These are phyloP conservation scores for Thalassoma bifasciatum DNA, from an alignment of 2,113 vertebrate genomes.

Conservation along the genomic window DNA sequence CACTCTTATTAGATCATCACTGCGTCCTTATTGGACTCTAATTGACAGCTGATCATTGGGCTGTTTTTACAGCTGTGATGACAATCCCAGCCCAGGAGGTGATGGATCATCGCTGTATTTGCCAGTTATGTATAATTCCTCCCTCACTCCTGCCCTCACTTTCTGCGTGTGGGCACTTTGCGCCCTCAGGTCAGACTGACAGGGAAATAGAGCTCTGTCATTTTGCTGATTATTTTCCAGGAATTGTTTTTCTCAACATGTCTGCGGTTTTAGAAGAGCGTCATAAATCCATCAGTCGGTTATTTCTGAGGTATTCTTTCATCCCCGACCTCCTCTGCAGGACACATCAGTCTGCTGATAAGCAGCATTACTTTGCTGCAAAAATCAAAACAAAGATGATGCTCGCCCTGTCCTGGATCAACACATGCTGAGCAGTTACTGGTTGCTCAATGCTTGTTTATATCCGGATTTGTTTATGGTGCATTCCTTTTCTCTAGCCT, in stretches of 20 bases:
- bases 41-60: constrained; percentile 34
- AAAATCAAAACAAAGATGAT: constrained; percentile 53
- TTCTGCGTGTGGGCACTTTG: constrained; percentile 48
- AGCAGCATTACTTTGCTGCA: constrained; percentile 31
- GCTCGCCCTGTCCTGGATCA: not conserved
- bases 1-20: not conserved
- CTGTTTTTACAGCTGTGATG: constrained; percentile 57
- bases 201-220: constrained; percentile 58
- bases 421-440: constrained; percentile 3
- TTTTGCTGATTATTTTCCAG: constrained; percentile 66
- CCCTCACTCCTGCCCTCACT: constrained; percentile 17
- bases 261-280: constrained; percentile 55
- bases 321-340: constrained; percentile 43
- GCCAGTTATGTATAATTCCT: not conserved
- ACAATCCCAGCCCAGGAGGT: constrained; percentile 30
- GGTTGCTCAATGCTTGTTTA: constrained; percentile 25
- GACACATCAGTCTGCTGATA: constrained; percentile 45
- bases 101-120: constrained; percentile 32
- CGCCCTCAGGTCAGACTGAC: constrained; percentile 38
- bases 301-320: constrained; percentile 63
- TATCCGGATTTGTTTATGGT: constrained; percentile 42
- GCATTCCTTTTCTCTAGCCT: constrained; percentile 43
- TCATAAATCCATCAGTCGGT: constrained; percentile 64
- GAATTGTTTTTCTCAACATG: constrained; percentile 65
- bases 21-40: constrained; percentile 9